phyloP scores from a whole-genome alignment of 2,888 invertebrate species.

The Alsophila aescularia region DNA sequence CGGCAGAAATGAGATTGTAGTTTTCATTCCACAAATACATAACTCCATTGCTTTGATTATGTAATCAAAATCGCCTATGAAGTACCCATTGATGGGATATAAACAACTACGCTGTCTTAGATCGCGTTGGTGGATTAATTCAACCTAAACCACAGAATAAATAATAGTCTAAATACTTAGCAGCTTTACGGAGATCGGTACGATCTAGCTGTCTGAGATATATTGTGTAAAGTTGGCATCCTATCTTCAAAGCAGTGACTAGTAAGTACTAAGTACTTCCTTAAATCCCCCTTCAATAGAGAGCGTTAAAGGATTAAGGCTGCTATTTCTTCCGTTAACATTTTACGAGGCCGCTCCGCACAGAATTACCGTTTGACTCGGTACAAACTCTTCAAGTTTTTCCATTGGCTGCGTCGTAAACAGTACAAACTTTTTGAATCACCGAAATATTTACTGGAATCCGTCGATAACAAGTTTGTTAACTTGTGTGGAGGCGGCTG shows the following conservation, averaged over 20 bases:
- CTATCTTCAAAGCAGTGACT: conserved; percentile 27
- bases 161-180: no score
- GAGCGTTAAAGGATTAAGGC: conserved; percentile 48
- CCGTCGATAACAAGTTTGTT: conserved; percentile 23
- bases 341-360: conserved; percentile 56
- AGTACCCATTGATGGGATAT: no score
- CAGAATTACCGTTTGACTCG: conserved; percentile 47
- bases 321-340: conserved; percentile 54
- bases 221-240: conserved; percentile 17
- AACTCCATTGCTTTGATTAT: no score
- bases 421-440: conserved; percentile 46
- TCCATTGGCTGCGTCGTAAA: conserved; percentile 47
- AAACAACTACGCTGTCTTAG: no score
- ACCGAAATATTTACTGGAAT: conserved; percentile 37
- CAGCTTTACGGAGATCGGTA: background rate
- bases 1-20: no score
- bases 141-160: no score
- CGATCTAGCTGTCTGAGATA: conserved; percentile 1
- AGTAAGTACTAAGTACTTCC: conserved; percentile 33
- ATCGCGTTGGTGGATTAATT: background rate
- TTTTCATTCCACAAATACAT: no score
- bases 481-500: conserved; percentile 1
- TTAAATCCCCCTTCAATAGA: conserved; percentile 50
- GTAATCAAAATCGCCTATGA: no score
- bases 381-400: conserved; percentile 47